Conservation (phyloP, 1,140 invertebrate species). For the Rhopalosiphum padi region DNA sequence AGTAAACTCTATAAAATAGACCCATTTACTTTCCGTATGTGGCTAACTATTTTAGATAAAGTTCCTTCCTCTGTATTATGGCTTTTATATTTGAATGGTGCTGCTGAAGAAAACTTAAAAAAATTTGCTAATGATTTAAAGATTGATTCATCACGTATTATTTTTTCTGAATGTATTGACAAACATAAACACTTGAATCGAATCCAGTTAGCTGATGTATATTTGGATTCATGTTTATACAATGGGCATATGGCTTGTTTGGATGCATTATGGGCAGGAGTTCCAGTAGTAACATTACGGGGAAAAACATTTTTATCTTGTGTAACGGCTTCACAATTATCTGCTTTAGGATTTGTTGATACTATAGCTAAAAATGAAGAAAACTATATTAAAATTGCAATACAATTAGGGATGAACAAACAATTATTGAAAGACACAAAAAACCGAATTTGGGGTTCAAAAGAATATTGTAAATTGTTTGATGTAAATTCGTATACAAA, state of each 20-base stretch:
- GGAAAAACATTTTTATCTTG: constrained; percentile 93
- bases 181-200: constrained; percentile 98
- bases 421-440: constrained; percentile 93
- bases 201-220: constrained; percentile 97
- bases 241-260: constrained; percentile 99
- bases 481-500: constrained; percentile 87
- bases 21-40: constrained; percentile 90
- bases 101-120: constrained; percentile 92
- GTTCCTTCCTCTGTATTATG: constrained; percentile 97
- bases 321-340: constrained; percentile 96
- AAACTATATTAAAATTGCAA: constrained; percentile 94
- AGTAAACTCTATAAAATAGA: constrained; percentile 99
- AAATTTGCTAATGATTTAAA: constrained; percentile 85
- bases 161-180: constrained; percentile 97
- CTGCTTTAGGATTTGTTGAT: constrained; percentile 91
- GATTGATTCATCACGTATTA: constrained; percentile 77
- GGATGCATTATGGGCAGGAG: constrained; percentile 99
- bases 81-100: constrained; percentile 94
- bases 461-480: constrained; percentile 86
- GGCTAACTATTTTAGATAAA: constrained; percentile 89
- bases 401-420: constrained; percentile 83
- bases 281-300: constrained; percentile 94
- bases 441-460: constrained; percentile 91
- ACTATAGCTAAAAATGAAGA: constrained; percentile 85
- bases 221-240: constrained; percentile 96